Base-by-base conservation (phyloP, 2,888 invertebrate genomes). In the Tetheella fluctuosa region DNA sequence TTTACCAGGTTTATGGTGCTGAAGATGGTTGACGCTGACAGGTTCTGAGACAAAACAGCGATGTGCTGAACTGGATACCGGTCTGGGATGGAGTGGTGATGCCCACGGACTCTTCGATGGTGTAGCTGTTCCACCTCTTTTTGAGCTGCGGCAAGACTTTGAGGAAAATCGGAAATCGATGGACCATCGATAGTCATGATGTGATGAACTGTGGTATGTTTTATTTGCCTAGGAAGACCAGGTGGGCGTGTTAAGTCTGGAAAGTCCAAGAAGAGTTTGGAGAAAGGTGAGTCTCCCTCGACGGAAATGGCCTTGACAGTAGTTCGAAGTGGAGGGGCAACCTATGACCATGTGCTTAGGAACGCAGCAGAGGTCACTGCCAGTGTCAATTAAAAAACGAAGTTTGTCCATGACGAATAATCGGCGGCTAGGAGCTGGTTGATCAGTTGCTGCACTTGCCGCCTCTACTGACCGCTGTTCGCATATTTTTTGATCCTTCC, bases 61-160 rank as follows among this genome's bases (percentile, higher is more conserved):
- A 62, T 59, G 13, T 62, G 59, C 20, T 57, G 25, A 17, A 61
- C 53, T 0, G 81, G 80, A 59, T 81, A 80, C 4, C 67, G 39
- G 53, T 76, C 73, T 1, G 74, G 69, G n/a, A 68, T 71, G 67
- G 1, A 73, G 54, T 0, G 68, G 65, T 0, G 64, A 66, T 10
- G 80, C 63, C 83, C 80, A 83, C 3, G 71, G 61, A 54, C 77
- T 74, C 8, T 64, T 57, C n/a, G 73, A 70, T 25, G 70, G 67
- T 15, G 73, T 30, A 39, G 71, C 71, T 7, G 68, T 74, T 6
- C 73, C 76, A 13, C 30, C 23, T 66, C 61, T 23, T 58, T 37
- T 37, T 64, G 54, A 1, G 61, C 64, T 12, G 23, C 48, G 3
- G 1, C 10, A 0, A 65, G 55, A 54, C 63, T 64, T 2, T 63